These are phyloP conservation scores for Mus minutoides DNA, from an alignment of 2,797 vertebrate genomes.

Conservation along the genomic window DNA sequence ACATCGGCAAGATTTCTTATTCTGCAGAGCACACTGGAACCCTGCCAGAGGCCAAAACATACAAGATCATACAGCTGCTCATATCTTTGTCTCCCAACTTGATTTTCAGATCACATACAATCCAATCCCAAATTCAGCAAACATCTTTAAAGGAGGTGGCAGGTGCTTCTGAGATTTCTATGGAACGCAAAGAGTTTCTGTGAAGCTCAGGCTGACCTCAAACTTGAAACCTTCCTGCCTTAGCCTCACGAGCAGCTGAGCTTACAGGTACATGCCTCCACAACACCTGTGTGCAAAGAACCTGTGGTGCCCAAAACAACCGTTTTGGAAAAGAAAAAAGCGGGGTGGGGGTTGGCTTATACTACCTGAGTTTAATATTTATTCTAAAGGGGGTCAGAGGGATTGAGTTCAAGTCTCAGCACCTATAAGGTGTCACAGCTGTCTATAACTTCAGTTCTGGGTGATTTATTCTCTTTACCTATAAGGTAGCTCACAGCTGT, in stretches of 20 bases:
- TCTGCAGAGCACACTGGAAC: background rate
- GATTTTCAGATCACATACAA: background rate
- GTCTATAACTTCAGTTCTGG: too few relatives aligned
- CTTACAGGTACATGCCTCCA: background rate
- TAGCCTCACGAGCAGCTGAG: background rate
- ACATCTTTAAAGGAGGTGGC: conserved; percentile 16
- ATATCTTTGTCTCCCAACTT: background rate
- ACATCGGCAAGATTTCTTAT: background rate
- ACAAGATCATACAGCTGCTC: background rate
- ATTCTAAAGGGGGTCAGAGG: background rate
- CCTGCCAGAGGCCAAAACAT: background rate
- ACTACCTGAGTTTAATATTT: conserved; percentile 7
- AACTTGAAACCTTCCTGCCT: background rate
- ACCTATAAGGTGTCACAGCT: background rate
- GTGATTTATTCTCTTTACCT: background rate
- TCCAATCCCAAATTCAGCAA: background rate
- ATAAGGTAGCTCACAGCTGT: too few relatives aligned
- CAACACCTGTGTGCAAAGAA: background rate
- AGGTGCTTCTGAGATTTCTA: background rate
- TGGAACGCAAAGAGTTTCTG: conserved; percentile 4
- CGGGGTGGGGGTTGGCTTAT: background rate
- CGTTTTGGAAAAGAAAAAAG: background rate
- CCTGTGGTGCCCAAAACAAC: conserved; percentile 5
- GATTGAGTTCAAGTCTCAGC: background rate
- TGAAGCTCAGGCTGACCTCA: background rate